Percentiles rank a stretch among this genome's conserved stretches.
Evolutionary conservation across 1,140 invertebrate genomes (phyloP).

Genomic region (Luehdorfia chinensis): DNA sequence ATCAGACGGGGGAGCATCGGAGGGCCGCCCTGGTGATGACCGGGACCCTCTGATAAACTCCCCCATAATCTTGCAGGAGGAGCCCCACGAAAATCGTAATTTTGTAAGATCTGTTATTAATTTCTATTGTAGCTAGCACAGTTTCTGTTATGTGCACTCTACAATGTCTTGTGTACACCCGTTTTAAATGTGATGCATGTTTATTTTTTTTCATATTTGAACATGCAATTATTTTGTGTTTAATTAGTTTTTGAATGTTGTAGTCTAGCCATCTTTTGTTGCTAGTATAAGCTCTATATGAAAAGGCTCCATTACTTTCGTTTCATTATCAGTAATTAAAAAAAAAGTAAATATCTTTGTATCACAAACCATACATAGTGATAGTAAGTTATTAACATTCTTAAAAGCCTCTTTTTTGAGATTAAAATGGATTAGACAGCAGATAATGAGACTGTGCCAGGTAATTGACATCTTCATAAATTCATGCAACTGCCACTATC

Average conservation of each 20-base stretch:
- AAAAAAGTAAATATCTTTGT: too few species aligned
- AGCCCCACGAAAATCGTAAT: conserved; percentile 51
- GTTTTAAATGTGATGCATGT: conserved; percentile 15
- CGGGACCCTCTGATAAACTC: conserved; percentile 57
- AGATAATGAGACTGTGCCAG: conserved; percentile 26
- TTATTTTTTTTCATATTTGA: too few species aligned
- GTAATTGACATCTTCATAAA: conserved; percentile 34
- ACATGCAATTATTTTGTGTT: conserved; percentile 3
- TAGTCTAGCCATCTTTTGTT: conserved; percentile 4
- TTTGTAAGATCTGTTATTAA: conserved; percentile 53
- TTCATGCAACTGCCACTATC: conserved; percentile 25
- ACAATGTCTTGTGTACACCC: conserved; percentile 20
- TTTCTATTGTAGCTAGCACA: conserved; percentile 49
- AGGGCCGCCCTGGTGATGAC: conserved; percentile 40
- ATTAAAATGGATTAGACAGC: conserved; percentile 39
- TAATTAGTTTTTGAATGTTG: conserved; percentile 4
- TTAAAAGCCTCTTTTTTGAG: conserved; percentile 29
- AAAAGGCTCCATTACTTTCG: not conserved
- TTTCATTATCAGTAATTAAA: not conserved
- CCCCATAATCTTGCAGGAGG: conserved; percentile 58
- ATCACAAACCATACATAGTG: too few species aligned
- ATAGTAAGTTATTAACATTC: too few species aligned
- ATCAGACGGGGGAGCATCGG: conserved; percentile 49
- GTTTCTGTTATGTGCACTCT: conserved; percentile 32
- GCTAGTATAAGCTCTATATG: not conserved